Evolutionary conservation across 1,140 invertebrate species (phyloP).

Genomic region (Scaptomyza hsui): DNA sequence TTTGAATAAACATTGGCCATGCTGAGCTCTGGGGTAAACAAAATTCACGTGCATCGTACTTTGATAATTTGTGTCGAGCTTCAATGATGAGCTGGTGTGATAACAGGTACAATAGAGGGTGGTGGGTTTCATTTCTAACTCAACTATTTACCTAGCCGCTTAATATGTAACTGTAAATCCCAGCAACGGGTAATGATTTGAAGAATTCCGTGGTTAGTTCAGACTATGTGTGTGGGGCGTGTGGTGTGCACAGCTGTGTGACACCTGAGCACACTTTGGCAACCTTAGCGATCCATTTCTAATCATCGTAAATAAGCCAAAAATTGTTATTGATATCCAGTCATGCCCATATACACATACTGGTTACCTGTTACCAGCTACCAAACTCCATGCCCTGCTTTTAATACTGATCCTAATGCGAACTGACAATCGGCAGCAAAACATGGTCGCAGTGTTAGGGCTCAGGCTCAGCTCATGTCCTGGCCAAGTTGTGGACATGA

Average conservation of each 20-base stretch:
- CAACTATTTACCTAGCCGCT: slow-evolving; percentile 48
- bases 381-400: slow-evolving; percentile 19
- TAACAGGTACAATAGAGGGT: slow-evolving; percentile 53
- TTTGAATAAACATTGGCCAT: slow-evolving; percentile 59
- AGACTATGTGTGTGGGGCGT: background rate
- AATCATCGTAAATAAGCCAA: slow-evolving; percentile 34
- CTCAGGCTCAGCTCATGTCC: slow-evolving; percentile 54
- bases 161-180: slow-evolving; percentile 44
- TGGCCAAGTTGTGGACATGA: slow-evolving; percentile 67
- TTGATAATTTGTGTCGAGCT: slow-evolving; percentile 9
- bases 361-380: background rate
- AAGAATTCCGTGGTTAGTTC: slow-evolving; percentile 50
- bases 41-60: slow-evolving; percentile 49
- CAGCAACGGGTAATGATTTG: slow-evolving; percentile 19
- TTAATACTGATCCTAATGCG: slow-evolving; percentile 58
- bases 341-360: background rate
- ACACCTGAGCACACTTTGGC: slow-evolving; percentile 70
- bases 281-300: slow-evolving; percentile 30
- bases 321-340: slow-evolving; percentile 49
- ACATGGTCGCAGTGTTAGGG: slow-evolving; percentile 34
- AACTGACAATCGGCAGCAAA: slow-evolving; percentile 74
- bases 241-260: slow-evolving; percentile 61
- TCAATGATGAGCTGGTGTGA: slow-evolving; percentile 54
- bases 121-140: background rate
- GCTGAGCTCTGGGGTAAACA: slow-evolving; percentile 55